Percentiles rank a stretch among this genome's conserved stretches.
Conservation (phyloP, 2,113 vertebrate genomes). For the Onychostruthus taczanowskii region DNA sequence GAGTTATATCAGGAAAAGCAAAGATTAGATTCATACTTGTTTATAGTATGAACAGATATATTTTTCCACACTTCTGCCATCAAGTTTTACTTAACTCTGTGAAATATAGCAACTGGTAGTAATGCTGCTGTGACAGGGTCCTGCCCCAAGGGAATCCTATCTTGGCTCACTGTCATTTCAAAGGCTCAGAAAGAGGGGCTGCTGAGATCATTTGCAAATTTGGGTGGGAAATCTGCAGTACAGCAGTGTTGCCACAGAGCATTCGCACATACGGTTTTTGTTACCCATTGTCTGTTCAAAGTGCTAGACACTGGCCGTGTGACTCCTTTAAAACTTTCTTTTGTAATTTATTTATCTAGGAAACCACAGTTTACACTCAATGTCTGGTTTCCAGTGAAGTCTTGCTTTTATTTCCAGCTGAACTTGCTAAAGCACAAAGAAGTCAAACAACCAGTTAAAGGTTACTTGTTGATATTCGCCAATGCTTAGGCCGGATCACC, state of each 20-base stretch:
- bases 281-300: constrained; percentile 62
- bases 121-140: neutral
- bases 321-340: constrained; percentile 56
- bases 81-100: neutral
- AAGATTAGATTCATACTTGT: neutral
- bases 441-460: constrained; percentile 31
- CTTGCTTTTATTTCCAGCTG: constrained; percentile 59
- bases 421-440: constrained; percentile 35
- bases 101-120: neutral
- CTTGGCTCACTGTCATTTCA: neutral
- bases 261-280: constrained; percentile 35
- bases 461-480: constrained; percentile 28
- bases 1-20: neutral
- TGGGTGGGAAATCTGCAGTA: constrained; percentile 11
- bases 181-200: neutral
- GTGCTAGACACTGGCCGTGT: constrained; percentile 56
- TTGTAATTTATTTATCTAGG: constrained; percentile 74
- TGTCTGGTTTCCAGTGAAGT: constrained; percentile 70
- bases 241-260: constrained; percentile 41
- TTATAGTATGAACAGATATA: neutral
- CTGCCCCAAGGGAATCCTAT: neutral
- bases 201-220: constrained; percentile 9
- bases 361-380: constrained; percentile 71
- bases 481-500: neutral
- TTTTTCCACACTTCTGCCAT: neutral